Percentiles rank a stretch among this genome's conserved stretches.
Evolutionary conservation across 2,113 vertebrate genomes (phyloP).

Genomic region (Desmodus rotundus): DNA sequence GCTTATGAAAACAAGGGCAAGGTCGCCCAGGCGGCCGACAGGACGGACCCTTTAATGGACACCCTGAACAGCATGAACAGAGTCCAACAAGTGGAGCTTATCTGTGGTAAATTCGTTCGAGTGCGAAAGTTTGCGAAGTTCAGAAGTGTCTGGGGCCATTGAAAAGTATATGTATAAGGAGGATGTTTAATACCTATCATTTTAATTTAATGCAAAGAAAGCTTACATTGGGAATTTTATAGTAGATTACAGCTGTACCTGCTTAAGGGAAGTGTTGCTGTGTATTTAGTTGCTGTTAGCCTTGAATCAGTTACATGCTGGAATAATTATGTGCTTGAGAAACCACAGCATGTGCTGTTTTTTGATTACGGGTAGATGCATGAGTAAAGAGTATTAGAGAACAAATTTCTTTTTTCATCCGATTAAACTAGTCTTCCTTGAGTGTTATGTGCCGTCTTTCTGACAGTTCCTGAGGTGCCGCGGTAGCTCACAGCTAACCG

Average conservation of each 20-base stretch:
- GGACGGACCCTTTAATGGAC: slow-evolving; percentile 90
- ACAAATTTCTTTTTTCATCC: not conserved
- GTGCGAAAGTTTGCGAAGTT: not conserved
- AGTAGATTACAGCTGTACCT: not conserved
- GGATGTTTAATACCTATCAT: not conserved
- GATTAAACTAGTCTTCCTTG: not conserved
- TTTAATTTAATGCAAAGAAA: not conserved
- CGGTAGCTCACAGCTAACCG: not conserved
- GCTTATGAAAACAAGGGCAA: slow-evolving; percentile 94
- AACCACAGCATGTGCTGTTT: not conserved
- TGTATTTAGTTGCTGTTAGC: not conserved
- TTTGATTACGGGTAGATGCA: not conserved
- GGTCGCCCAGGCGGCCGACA: slow-evolving; percentile 83
- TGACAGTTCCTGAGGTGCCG: not conserved
- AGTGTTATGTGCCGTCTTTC: not conserved
- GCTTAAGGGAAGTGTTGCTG: not conserved
- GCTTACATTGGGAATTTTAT: not conserved
- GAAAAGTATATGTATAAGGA: not conserved
- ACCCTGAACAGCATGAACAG: slow-evolving; percentile 89
- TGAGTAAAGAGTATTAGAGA: not conserved
- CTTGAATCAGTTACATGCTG: not conserved
- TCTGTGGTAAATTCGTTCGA: slow-evolving; percentile 86
- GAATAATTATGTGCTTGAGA: not conserved
- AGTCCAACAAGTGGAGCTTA: slow-evolving; percentile 94
- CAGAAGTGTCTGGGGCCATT: not conserved